phyloP scores from a whole-genome alignment of 2,888 invertebrate genomes.

The Cosmorhoe ocellata region DNA sequence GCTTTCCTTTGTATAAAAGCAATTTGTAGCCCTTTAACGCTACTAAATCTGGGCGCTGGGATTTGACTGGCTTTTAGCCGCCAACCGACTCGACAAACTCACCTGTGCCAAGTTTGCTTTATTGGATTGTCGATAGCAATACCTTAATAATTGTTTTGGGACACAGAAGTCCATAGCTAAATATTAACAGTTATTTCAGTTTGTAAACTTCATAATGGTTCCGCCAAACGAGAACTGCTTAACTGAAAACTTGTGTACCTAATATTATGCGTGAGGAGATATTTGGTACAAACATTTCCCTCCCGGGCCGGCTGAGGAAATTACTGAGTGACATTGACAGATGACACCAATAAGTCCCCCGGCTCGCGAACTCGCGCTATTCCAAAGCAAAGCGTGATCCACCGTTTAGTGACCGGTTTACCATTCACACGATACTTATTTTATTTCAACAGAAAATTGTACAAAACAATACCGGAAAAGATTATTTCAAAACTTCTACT shows the following conservation, averaged over 20 bases:
- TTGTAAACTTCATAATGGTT: constrained; percentile 2
- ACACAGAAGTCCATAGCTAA: too few species aligned
- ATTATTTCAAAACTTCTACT: too few species aligned
- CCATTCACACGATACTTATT: constrained; percentile 18
- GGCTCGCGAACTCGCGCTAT: constrained; percentile 57
- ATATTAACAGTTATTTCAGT: neutral
- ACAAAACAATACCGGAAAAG: constrained; percentile 18
- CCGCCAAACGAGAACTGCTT: constrained; percentile 39
- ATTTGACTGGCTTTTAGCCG: constrained; percentile 34
- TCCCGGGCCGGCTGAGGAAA: constrained; percentile 61
- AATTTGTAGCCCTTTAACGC: constrained; percentile 22
- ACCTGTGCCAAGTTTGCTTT: constrained; percentile 39
- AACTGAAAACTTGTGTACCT: constrained; percentile 49
- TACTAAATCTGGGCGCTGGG: constrained; percentile 29
- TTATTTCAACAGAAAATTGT: constrained; percentile 18
- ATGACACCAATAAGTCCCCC: constrained; percentile 71
- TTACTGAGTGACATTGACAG: constrained; percentile 74
- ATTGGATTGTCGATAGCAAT: constrained; percentile 23
- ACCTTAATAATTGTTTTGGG: too few species aligned
- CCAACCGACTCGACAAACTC: constrained; percentile 24
- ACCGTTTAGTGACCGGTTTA: constrained; percentile 45
- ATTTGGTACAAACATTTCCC: constrained; percentile 69
- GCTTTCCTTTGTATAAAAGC: constrained; percentile 17
- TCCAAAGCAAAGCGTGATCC: constrained; percentile 52
- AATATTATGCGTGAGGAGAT: constrained; percentile 62